Conservation (phyloP, 2,797 vertebrate species). For the Aythya fuligula region DNA sequence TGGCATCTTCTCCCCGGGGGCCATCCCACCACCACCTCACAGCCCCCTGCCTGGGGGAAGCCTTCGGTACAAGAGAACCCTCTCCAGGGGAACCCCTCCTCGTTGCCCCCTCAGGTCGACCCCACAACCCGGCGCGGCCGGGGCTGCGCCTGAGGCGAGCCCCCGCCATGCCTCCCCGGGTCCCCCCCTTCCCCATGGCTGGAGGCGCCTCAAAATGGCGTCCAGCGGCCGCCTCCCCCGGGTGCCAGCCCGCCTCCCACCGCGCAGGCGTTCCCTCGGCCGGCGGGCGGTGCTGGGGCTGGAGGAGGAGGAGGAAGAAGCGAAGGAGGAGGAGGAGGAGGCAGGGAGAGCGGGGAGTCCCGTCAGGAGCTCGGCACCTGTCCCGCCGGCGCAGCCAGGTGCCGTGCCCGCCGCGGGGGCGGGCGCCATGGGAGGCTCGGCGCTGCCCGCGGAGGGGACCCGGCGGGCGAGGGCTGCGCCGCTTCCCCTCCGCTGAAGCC, state of each 20-base stretch:
- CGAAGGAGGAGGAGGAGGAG: neutral
- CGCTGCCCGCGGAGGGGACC: neutral
- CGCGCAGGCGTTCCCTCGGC: constrained; percentile 19
- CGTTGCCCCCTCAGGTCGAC: too few species aligned
- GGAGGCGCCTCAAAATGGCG: neutral
- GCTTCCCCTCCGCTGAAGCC: neutral
- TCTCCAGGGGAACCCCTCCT: too few species aligned
- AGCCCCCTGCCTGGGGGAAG: too few species aligned
- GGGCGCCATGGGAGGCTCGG: constrained; percentile 8
- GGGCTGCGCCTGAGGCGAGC: too few species aligned
- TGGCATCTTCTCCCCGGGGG: accelerated
- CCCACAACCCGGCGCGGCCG: too few species aligned
- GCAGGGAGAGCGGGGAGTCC: neutral
- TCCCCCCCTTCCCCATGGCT: too few species aligned
- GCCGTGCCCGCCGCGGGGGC: neutral
- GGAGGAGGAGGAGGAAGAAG: neutral
- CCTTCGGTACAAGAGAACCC: too few species aligned
- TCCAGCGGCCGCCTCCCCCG: neutral
- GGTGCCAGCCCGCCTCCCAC: neutral
- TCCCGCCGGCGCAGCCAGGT: neutral
- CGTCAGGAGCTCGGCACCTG: neutral
- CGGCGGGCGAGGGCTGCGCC: neutral
- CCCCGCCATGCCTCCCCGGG: too few species aligned
- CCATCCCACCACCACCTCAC: too few species aligned
- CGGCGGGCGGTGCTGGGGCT: neutral